Base-by-base conservation (phyloP, 23 tunicate genomes). In the Clavelina lepadiformis region DNA sequence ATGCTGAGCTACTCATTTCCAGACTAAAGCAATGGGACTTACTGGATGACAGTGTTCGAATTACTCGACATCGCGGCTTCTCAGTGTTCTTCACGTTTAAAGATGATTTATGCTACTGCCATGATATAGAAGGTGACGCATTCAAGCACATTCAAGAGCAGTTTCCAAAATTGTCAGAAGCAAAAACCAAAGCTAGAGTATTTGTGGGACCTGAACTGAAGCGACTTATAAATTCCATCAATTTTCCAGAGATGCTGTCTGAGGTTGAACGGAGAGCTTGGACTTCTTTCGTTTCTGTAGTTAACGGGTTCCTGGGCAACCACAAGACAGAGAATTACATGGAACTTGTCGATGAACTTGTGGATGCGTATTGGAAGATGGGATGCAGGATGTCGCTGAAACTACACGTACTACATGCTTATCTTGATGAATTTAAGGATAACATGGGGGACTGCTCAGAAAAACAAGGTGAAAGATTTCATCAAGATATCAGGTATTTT, bases 321-420 rank as follows among this genome's bases (percentile, higher is more conserved):
- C 72, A 66, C 72, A 46, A 24, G 34, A 57, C 57, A 66, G 35
- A 35, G 20, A 66, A 66, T 57, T 66, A 7, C 72, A 66, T 20
- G 26, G 57, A 66, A 3, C 33, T 66, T 46, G 72, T 66, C 5
- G 72, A 66, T 23, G 57, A 27, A 46, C 72, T 66, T 66, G 72
- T 66, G 72, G 45, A 66, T 45, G 72, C 72, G 24, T 66, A 66
- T 66, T 3, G 24, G 57, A 66, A 45, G 35, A 46, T 46, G 72
- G 56, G 72, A 23, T 66, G 72, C 72, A 66, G 72, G 57, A 63
- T 63, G 69, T 63, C 69, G 51, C 69, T 63, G 27, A 63, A 63
- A 37, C 27, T 63, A 35, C 69, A 35, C 23, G 69, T 63, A 35
- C 69, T 63, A 37, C 69, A 63, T 23, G 50, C 69, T 63, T 51